phyloP scores from a whole-genome alignment of 1,140 invertebrate genomes.

The Lordiphosa stackelbergi region DNA sequence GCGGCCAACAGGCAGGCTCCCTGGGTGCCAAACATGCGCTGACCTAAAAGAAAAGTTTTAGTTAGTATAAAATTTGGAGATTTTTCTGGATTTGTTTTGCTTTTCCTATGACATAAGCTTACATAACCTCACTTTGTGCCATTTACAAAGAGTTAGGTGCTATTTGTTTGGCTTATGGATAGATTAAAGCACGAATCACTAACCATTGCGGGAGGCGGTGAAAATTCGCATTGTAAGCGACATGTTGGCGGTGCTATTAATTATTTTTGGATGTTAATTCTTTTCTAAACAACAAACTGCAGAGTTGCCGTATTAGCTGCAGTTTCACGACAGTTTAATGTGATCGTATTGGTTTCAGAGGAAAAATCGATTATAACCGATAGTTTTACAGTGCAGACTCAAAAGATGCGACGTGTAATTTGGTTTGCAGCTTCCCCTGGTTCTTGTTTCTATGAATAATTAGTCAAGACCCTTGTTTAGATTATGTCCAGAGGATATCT shows the following conservation, averaged over 20 bases:
- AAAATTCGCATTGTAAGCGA: slow-evolving; percentile 66
- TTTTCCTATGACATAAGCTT: slow-evolving; percentile 70
- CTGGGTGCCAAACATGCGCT: slow-evolving; percentile 62
- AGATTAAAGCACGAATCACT: slow-evolving; percentile 14
- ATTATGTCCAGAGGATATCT: too few species aligned
- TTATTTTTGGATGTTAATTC: slow-evolving; percentile 10
- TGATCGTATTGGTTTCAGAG: too few species aligned
- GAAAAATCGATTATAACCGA: too few species aligned
- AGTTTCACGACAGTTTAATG: too few species aligned
- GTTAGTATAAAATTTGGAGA: neutral
- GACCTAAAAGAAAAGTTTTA: slow-evolving; percentile 28
- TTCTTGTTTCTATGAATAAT: too few species aligned
- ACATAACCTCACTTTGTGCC: slow-evolving; percentile 54
- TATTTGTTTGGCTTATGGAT: neutral
- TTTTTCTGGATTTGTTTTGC: slow-evolving; percentile 26
- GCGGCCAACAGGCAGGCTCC: slow-evolving; percentile 46
- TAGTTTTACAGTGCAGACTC: too few species aligned
- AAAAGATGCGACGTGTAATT: too few species aligned
- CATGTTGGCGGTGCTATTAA: slow-evolving; percentile 49
- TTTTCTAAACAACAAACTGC: slow-evolving; percentile 17
- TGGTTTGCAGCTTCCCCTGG: too few species aligned
- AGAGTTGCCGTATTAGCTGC: too few species aligned
- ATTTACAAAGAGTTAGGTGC: slow-evolving; percentile 3
- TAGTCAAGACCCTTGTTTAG: too few species aligned
- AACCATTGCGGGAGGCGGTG: slow-evolving; percentile 62